phyloP scores from a whole-genome alignment of 2,888 invertebrate genomes.

The Heliconius ethilla region DNA sequence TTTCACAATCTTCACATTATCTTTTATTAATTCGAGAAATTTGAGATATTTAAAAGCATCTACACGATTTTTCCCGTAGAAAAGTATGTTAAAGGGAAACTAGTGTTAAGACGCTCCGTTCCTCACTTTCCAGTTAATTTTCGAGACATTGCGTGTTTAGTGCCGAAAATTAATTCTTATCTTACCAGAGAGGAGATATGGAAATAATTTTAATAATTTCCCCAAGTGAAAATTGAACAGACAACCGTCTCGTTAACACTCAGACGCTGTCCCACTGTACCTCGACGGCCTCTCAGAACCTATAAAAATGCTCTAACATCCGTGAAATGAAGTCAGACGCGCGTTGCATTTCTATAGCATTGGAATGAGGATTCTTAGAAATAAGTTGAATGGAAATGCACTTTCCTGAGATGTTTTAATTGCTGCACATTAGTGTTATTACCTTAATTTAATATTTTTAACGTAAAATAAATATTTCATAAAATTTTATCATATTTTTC shows the following conservation, averaged over 20 bases:
- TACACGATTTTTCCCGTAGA: neutral
- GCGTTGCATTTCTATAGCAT: constrained; percentile 3
- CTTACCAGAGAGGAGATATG: neutral
- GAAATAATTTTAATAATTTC: neutral
- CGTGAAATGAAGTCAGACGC: constrained; percentile 9
- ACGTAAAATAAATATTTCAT: neutral
- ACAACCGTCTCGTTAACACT: neutral
- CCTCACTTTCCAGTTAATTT: neutral
- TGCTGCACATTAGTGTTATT: neutral
- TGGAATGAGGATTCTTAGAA: constrained; percentile 20
- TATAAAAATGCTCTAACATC: constrained; percentile 2
- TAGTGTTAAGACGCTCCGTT: no score
- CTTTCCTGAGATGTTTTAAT: neutral
- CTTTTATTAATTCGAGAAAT: neutral
- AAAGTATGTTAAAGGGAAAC: no score
- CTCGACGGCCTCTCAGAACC: neutral
- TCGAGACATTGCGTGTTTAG: neutral
- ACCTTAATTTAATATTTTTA: neutral
- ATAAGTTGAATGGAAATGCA: constrained; percentile 15
- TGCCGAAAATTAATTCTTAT: neutral
- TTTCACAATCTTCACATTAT: neutral
- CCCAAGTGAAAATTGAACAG: neutral
- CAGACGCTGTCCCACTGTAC: neutral
- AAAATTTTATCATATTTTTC: neutral
- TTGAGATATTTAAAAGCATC: no score